Conservation (phyloP, 2,797 vertebrate species). For the Rhabdomys pumilio region DNA sequence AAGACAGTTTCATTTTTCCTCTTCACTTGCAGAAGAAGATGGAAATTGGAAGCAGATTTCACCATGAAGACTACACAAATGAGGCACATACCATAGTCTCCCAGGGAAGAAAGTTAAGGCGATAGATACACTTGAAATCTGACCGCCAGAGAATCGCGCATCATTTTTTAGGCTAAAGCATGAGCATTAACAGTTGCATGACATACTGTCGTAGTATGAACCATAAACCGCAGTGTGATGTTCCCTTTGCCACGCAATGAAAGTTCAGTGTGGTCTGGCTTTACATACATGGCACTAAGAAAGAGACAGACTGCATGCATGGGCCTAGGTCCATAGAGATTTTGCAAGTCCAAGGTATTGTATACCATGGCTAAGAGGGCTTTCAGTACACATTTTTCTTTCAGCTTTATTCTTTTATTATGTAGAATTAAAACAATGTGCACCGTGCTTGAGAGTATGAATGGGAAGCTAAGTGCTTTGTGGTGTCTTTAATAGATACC, state of each 20-base stretch:
- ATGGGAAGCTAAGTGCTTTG: slow-evolving; percentile 21
- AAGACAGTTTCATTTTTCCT: not conserved
- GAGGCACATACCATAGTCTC: not conserved
- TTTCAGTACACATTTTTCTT: slow-evolving; percentile 20
- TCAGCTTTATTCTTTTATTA: slow-evolving; percentile 21
- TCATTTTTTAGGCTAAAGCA: not conserved
- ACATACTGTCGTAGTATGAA: not conserved
- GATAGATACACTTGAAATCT: not conserved
- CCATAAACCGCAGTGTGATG: not conserved
- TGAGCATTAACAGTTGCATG: not conserved
- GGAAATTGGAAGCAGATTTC: slow-evolving; percentile 52
- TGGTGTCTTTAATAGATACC: not conserved
- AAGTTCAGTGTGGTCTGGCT: not conserved
- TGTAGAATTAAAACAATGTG: slow-evolving; percentile 34
- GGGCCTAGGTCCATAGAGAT: not conserved
- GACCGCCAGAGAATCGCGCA: not conserved
- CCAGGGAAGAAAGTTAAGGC: not conserved
- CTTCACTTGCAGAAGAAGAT: slow-evolving; percentile 45
- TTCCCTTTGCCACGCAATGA: not conserved
- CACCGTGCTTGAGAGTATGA: not conserved
- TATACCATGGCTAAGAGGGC: not conserved
- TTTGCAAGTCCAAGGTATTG: not conserved
- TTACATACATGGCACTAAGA: not conserved
- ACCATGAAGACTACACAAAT: slow-evolving; percentile 6
- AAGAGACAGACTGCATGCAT: not conserved